These are phyloP conservation scores for Orthosia gothica DNA, from an alignment of 2,888 invertebrate genomes.

Conservation along the genomic window DNA sequence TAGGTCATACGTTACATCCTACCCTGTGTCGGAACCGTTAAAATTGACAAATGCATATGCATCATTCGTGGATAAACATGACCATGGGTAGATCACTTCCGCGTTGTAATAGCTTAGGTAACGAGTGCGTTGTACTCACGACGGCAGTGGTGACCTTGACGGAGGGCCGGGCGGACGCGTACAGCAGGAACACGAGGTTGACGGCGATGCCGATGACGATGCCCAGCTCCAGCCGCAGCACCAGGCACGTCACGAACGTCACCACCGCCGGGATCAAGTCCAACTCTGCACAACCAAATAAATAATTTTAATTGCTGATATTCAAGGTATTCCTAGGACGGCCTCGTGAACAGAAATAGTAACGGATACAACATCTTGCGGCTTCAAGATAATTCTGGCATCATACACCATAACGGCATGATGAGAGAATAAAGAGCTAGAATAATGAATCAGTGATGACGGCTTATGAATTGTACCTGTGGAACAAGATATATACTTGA, in stretches of 20 bases:
- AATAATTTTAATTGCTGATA: background rate
- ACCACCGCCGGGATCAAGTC: slow-evolving; percentile 96
- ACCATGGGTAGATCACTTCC: no score
- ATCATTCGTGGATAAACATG: no score
- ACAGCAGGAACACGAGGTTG: slow-evolving; percentile 95
- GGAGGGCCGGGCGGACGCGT: slow-evolving; percentile 96
- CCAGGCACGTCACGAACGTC: slow-evolving; percentile 95
- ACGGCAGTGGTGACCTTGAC: slow-evolving; percentile 93
- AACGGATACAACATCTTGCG: background rate
- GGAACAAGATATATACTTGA: no score
- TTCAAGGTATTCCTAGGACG: background rate
- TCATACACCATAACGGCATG: no score
- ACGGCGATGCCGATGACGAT: slow-evolving; percentile 96
- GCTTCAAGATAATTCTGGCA: no score
- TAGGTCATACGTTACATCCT: no score
- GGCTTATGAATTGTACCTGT: background rate
- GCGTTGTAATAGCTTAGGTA: background rate
- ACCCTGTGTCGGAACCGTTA: no score
- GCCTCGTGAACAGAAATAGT: background rate
- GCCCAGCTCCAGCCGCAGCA: slow-evolving; percentile 96
- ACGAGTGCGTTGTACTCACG: slow-evolving; percentile 80
- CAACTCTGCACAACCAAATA: slow-evolving; percentile 92
- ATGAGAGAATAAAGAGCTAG: background rate
- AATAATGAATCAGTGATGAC: background rate
- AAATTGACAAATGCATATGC: no score